These are phyloP conservation scores for Pseudochromis fuscus DNA, from an alignment of 2,797 vertebrate genomes.

Conservation along the genomic window DNA sequence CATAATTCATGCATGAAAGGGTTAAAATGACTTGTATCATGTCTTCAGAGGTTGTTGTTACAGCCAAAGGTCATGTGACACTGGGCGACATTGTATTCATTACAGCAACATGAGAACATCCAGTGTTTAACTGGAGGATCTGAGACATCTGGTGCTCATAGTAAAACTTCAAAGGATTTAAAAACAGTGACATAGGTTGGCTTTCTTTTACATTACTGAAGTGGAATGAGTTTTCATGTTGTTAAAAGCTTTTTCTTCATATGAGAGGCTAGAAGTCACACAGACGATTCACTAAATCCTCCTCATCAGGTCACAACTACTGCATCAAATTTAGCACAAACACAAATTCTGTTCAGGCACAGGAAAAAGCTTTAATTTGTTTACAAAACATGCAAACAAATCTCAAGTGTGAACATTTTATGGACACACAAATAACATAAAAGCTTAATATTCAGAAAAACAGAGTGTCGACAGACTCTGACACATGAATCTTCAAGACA, in stretches of 20 bases:
- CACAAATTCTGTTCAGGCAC: conserved; percentile 23
- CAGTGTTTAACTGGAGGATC: neutral
- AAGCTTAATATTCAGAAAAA: conserved; percentile 29
- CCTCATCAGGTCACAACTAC: too few relatives aligned
- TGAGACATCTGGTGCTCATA: conserved; percentile 60
- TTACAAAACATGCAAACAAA: conserved; percentile 64
- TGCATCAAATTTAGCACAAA: neutral
- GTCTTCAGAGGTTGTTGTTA: neutral
- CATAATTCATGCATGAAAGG: too few relatives aligned
- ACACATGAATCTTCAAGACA: conserved; percentile 28
- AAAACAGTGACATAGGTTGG: neutral
- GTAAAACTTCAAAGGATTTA: too few relatives aligned
- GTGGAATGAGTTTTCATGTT: too few relatives aligned
- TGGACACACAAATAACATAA: conserved; percentile 29
- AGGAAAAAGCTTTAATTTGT: conserved; percentile 53
- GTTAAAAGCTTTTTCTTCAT: too few relatives aligned
- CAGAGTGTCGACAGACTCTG: conserved; percentile 19
- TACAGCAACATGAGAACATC: neutral
- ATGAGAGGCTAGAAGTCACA: too few relatives aligned
- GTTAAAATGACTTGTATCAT: too few relatives aligned
- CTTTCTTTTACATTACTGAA: too few relatives aligned
- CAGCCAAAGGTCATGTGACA: neutral
- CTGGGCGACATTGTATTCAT: too few relatives aligned
- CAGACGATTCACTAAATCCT: too few relatives aligned
- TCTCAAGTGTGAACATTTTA: conserved; percentile 35